phyloP scores from a whole-genome alignment of 2,797 vertebrate species.

The Vespertilio murinus region DNA sequence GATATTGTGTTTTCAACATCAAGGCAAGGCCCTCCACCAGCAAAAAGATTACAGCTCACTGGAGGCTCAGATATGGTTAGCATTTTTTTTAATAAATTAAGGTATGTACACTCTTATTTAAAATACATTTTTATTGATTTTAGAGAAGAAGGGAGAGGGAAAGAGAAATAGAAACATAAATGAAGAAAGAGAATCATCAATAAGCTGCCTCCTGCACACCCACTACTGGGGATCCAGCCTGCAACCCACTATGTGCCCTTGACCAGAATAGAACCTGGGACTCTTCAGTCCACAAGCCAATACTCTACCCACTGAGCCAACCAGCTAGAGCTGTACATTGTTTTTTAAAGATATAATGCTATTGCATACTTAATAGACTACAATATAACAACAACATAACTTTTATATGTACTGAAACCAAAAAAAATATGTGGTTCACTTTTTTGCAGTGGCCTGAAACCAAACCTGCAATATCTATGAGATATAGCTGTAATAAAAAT shows the following conservation, averaged over 20 bases:
- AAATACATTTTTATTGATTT: background rate
- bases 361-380: background rate
- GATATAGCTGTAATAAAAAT: background rate
- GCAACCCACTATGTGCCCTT: no score
- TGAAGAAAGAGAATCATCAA: no score
- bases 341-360: background rate
- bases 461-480: background rate
- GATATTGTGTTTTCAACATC: background rate
- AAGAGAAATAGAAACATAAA: no score
- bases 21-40: background rate
- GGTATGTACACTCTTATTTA: background rate
- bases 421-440: background rate
- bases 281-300: no score
- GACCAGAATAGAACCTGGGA: no score
- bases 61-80: background rate
- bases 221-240: no score
- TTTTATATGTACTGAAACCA: background rate
- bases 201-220: no score
- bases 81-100: background rate
- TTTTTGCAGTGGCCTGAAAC: background rate
- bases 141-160: no score
- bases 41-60: background rate
- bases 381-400: background rate
- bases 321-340: background rate
- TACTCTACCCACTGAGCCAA: no score